Percentiles rank a stretch among this genome's conserved stretches.
These are phyloP conservation scores for Tiliacea aurago DNA, from an alignment of 2,888 invertebrate genomes.

Conservation along the genomic window DNA sequence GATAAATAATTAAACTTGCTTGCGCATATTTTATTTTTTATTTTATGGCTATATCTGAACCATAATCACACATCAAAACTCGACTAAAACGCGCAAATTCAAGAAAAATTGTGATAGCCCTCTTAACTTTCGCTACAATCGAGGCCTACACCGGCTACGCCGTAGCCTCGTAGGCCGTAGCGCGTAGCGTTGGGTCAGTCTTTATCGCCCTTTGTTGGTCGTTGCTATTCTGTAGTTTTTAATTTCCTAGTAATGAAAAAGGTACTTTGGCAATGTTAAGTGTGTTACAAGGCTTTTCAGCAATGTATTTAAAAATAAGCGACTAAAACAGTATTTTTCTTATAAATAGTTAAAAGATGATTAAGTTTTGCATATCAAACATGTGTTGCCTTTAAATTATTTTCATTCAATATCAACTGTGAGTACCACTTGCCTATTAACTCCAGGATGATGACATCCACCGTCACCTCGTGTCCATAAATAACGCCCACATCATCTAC, in stretches of 20 bases:
- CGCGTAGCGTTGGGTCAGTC: conserved; percentile 29
- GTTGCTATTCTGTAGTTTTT: neutral
- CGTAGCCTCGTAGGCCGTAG: conserved; percentile 42
- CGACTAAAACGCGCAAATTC: too few relatives aligned
- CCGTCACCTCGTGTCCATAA: conserved; percentile 4
- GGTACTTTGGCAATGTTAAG: neutral
- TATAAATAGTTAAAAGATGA: neutral
- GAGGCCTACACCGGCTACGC: conserved; percentile 25
- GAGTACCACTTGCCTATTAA: neutral
- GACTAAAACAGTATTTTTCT: neutral
- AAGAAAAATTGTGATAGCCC: too few relatives aligned
- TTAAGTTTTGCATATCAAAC: neutral
- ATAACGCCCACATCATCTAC: neutral
- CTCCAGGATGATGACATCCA: conserved; percentile 5
- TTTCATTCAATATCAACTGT: neutral
- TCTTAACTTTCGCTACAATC: neutral
- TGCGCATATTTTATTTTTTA: too few relatives aligned
- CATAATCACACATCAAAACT: too few relatives aligned
- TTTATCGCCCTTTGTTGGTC: neutral
- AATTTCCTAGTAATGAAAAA: neutral
- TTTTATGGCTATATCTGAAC: too few relatives aligned
- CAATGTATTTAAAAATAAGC: neutral
- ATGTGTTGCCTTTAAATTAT: neutral
- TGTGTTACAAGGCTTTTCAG: neutral
- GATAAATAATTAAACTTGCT: too few relatives aligned